A percentile compares a stretch with the other conserved stretches of the same genome.
phyloP scores from a whole-genome alignment of 2,888 invertebrate genomes.

The Drosophila mulleri region DNA sequence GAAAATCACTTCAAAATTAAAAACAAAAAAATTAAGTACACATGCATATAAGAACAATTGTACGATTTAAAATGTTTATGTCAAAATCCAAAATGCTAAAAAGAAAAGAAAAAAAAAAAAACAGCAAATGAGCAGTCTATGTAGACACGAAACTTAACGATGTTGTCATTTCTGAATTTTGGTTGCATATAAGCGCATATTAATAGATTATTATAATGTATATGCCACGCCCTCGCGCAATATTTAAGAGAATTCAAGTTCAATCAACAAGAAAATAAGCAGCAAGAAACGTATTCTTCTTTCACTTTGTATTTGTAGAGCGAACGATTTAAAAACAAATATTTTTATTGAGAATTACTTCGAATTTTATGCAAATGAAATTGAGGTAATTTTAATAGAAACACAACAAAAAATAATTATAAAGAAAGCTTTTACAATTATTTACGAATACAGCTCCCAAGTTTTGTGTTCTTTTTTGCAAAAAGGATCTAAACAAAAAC shows the following conservation, averaged over 20 bases:
- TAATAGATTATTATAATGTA: constrained; percentile 34
- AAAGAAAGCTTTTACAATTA: constrained; percentile 30
- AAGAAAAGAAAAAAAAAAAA: constrained; percentile 27
- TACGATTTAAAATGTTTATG: constrained; percentile 43
- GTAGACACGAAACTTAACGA: constrained; percentile 47
- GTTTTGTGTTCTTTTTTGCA: constrained; percentile 77
- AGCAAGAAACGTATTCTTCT: constrained; percentile 48
- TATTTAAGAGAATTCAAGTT: constrained; percentile 23
- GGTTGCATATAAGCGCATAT: constrained; percentile 40
- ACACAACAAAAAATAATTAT: constrained; percentile 35
- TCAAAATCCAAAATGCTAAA: constrained; percentile 33
- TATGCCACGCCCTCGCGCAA: constrained; percentile 44
- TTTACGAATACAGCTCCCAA: constrained; percentile 40
- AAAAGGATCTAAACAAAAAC: constrained; percentile 67
- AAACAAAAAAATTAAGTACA: constrained; percentile 11
- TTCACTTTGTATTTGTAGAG: constrained; percentile 24
- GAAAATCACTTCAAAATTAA: constrained; percentile 18
- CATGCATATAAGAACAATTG: constrained; percentile 24
- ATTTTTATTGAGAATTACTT: constrained; percentile 55
- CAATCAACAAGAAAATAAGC: constrained; percentile 10
- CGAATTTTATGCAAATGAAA: constrained; percentile 42
- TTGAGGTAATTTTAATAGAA: constrained; percentile 49
- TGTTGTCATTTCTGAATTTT: constrained; percentile 36
- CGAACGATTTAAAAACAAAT: constrained; percentile 40
- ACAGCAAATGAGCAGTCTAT: constrained; percentile 6